Evolutionary conservation across 2,797 vertebrate genomes (phyloP), one percentile per base, ranked within the genome.

Genomic region (Hozukius guyotensis): DNA sequence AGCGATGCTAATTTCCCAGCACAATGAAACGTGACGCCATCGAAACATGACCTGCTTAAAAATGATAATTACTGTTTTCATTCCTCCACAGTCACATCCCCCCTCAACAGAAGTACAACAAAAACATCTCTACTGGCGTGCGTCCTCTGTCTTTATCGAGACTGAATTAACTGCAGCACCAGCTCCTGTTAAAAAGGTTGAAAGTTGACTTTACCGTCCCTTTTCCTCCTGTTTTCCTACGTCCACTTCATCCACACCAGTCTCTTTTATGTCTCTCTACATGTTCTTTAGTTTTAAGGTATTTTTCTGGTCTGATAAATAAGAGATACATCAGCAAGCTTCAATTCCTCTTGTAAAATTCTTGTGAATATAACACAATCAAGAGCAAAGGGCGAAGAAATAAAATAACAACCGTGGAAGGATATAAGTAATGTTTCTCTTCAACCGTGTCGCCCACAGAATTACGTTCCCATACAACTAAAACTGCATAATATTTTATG

Each of bases 21-120:
- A 90, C 88, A 90, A 92, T 89, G 81, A 89, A 92, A 92, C 87
- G 83, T 77, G 84, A 89, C 79, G 77, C 65, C 78, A 90, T 87
- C 73, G 83, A 92, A 92, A 89, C 87, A 92, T 87, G 78, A 81
- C 83, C 89, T 89, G 94, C 70, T 93, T 87, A 80, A 89, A 91
- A 92, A 91, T 86, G 84, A 81, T 92, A 93, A 94, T 88, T 88
- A 90, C 78, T 63, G 89, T 90, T 91, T 93, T 86, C 84, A 82
- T 83, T 91, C 77, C 83, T 73, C 36, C 67, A 46, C 78, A 77
- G 56, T 80, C 78, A 83, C 81, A 77, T 55, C 63, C 60, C 29
- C 29, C 38, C 64, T 73, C 69, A 72, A 56, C 65, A 78, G 61
- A 81, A 65, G 67, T 16, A 76, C 65, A 78, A 72, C 38, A 57